Percentiles rank a stretch among this genome's conserved stretches.
These are phyloP conservation scores for Oenanthe oenanthe DNA, from an alignment of 2,113 vertebrate species.

Conservation along the genomic window DNA sequence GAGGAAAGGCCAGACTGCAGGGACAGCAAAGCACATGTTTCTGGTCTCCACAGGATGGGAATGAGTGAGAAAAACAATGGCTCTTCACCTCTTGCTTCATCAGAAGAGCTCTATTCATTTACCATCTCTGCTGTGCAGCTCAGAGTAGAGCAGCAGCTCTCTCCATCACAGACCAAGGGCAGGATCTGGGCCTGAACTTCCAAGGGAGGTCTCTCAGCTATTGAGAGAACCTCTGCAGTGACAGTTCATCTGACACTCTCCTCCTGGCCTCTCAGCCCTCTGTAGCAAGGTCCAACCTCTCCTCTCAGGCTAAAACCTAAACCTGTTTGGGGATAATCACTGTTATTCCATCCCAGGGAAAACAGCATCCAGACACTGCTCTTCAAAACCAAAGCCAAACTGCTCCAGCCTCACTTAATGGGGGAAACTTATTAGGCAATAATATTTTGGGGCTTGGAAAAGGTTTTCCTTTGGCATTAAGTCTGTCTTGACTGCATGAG, in stretches of 20 bases:
- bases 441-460: neutral
- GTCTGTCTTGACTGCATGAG: neutral
- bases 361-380: neutral
- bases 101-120: neutral
- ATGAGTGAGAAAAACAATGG: slow-evolving; percentile 49
- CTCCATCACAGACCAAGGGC: neutral
- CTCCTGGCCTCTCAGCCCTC: neutral
- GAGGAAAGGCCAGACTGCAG: slow-evolving; percentile 64
- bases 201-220: neutral
- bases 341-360: neutral
- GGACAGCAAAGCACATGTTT: slow-evolving; percentile 63
- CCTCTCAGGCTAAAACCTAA: neutral
- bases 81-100: slow-evolving; percentile 35
- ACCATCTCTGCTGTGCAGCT: neutral
- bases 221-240: neutral
- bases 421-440: neutral
- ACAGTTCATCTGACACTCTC: neutral
- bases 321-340: neutral
- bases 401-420: neutral
- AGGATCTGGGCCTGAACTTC: neutral
- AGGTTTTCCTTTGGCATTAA: neutral
- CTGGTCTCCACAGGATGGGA: slow-evolving; percentile 47
- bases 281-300: neutral
- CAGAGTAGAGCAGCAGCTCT: neutral
- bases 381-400: neutral